Base-by-base conservation (phyloP, 1,140 invertebrate species). In the Platorchestia sp. region DNA sequence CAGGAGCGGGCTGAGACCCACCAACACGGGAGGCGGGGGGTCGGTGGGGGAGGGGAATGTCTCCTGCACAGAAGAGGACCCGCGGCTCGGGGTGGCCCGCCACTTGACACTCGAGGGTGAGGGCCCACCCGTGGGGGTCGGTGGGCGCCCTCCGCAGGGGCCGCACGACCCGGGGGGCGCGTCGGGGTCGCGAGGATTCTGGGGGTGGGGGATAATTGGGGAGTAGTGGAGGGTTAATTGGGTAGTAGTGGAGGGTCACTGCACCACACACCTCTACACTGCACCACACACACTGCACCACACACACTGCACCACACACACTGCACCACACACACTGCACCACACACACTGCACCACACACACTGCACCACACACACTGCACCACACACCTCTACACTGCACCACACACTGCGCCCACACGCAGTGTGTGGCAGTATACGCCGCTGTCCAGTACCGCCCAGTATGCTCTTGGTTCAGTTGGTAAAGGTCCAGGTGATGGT, bases 1-100 rank as follows among this genome's bases (percentile, higher is more conserved):
- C 41, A 16, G 87, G 41, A 7, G 0, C 0, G 41, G 87, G 87
- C 5, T 36, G 40, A 47, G 3, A 93, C 91, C 40, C 44, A 93
- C 91, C 91, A 10, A 93, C 44, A 45, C 53, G 51, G n/a, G 51
- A 59, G 45, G 86, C 40, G 45, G 95, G 95, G 59, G 51, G 53
- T 40, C 27, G 43, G 45, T 45, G 86, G 16, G 3, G 16, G n/a
- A 95, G 87, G 22, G n/a, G 41, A 86, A 36, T 22, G 22, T 59
- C 91, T 86, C 96, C 96, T 59, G 96, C 96, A 96, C 87, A 95
- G 42, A 97, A 97, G 27, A 95, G 86, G 42, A 97, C 96, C 42
- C 95, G 45, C 41, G 96, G 96, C 93, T 97, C 96, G 40, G 96
- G 96, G 59, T 96, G 96, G 16, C 96, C 96, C 59, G 95, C 96